A percentile compares a stretch with the other conserved stretches of the same genome.
Conservation (phyloP, 2,888 invertebrate species). For the Chorisops tibialis region DNA sequence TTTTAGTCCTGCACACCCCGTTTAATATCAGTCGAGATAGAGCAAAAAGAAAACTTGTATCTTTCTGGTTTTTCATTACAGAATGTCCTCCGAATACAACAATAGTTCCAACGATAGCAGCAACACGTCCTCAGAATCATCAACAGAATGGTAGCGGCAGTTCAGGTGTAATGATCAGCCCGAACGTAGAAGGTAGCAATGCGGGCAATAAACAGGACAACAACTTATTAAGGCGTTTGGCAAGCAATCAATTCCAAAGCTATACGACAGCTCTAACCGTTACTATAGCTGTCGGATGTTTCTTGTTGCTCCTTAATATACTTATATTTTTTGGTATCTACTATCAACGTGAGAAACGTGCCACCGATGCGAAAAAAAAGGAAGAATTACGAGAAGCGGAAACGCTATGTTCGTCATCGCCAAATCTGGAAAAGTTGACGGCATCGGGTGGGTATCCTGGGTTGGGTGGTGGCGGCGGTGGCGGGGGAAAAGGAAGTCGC, state of each 20-base stretch:
- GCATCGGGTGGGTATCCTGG: constrained; percentile 33
- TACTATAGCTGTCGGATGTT: constrained; percentile 82
- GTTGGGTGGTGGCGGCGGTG: constrained; percentile 32
- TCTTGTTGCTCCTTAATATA: constrained; percentile 74
- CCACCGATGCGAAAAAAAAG: constrained; percentile 68
- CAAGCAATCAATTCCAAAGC: constrained; percentile 78
- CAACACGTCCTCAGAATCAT: constrained; percentile 39
- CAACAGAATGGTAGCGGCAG: constrained; percentile 34
- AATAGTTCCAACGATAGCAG: constrained; percentile 46
- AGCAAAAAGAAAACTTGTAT: background rate
- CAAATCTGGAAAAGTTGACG: constrained; percentile 43
- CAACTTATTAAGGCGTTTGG: constrained; percentile 69
- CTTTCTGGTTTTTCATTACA: constrained; percentile 7
- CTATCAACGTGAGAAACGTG: constrained; percentile 70
- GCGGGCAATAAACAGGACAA: constrained; percentile 54
- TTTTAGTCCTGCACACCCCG: too few species aligned
- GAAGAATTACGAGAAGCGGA: constrained; percentile 70
- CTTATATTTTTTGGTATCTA: constrained; percentile 87
- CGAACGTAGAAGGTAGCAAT: constrained; percentile 9
- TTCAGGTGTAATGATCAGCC: constrained; percentile 25
- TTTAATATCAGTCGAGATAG: background rate
- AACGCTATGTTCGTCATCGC: constrained; percentile 59
- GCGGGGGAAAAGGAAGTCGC: constrained; percentile 47
- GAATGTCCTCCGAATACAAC: constrained; percentile 71
- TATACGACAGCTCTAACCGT: constrained; percentile 86